Conservation (phyloP, 2,888 invertebrate species). For the Formica aserva region DNA sequence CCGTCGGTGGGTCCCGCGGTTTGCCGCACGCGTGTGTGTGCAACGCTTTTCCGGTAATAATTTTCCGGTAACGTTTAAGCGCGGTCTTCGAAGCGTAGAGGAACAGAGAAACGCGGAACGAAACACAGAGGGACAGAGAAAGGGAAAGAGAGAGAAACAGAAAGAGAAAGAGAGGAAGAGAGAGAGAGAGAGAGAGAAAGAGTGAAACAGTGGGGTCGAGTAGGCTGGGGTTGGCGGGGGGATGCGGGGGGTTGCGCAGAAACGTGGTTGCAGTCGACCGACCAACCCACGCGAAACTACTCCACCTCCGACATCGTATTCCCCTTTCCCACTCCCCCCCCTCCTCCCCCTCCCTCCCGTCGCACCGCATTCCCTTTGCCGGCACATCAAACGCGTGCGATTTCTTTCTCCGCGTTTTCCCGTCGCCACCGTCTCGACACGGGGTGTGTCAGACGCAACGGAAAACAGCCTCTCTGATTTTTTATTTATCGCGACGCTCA, state of each 20-base stretch:
- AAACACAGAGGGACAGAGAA: conserved; percentile 33
- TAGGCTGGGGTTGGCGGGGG: conserved; percentile 25
- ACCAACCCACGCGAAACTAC: conserved; percentile 73
- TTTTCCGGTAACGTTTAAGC: conserved; percentile 77
- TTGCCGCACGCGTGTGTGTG: conserved; percentile 78
- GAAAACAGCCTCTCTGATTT: conserved; percentile 58
- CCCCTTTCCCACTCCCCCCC: conserved; percentile 43
- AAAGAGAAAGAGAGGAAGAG: conserved; percentile 9
- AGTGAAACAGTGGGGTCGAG: neutral
- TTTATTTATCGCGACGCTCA: conserved; percentile 24
- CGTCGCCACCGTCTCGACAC: conserved; percentile 55
- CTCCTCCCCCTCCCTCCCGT: neutral
- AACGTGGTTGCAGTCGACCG: conserved; percentile 73
- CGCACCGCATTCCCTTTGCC: conserved; percentile 80
- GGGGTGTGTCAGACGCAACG: conserved; percentile 80
- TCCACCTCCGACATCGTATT: conserved; percentile 69
- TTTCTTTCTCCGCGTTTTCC: conserved; percentile 80
- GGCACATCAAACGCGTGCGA: conserved; percentile 84
- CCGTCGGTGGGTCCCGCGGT: conserved; percentile 80
- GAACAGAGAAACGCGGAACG: conserved; percentile 35
- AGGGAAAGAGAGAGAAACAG: conserved; percentile 28
- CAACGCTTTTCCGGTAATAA: conserved; percentile 78
- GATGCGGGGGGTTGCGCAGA: conserved; percentile 48
- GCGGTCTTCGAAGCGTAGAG: conserved; percentile 57
- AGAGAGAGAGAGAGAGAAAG: conserved; percentile 22